A percentile compares a stretch with the other conserved stretches of the same genome.
phyloP scores from a whole-genome alignment of 2,888 invertebrate genomes.

The Pteria penguin region DNA sequence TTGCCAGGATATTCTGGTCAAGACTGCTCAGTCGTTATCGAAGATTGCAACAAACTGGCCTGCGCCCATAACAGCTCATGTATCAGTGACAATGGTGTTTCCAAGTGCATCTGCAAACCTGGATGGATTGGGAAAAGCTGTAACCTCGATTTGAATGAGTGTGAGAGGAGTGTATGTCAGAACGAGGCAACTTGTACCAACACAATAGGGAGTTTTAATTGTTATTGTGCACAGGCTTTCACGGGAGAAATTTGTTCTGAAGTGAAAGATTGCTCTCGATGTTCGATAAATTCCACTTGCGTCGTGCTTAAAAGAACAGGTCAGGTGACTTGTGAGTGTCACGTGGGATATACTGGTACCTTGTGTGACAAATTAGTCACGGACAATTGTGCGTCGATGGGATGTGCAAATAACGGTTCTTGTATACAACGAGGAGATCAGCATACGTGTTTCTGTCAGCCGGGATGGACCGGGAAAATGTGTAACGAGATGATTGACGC shows the following conservation, averaged over 20 bases:
- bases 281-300: neutral
- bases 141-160: neutral
- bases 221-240: neutral
- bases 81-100: neutral
- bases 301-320: neutral
- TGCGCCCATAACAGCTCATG: neutral
- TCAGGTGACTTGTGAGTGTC: neutral
- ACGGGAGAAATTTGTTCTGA: neutral
- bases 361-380: neutral
- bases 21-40: neutral
- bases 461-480: neutral
- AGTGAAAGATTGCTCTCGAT: neutral
- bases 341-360: neutral
- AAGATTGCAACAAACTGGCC: neutral
- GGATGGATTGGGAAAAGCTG: neutral
- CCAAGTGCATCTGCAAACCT: neutral
- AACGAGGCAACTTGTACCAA: neutral
- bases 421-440: neutral
- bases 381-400: neutral
- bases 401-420: neutral
- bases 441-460: neutral
- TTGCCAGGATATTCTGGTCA: neutral
- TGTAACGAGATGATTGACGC: neutral
- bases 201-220: neutral
- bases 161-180: neutral